Conservation (phyloP, 2,113 vertebrate species). For the Corydoras maculifer region DNA sequence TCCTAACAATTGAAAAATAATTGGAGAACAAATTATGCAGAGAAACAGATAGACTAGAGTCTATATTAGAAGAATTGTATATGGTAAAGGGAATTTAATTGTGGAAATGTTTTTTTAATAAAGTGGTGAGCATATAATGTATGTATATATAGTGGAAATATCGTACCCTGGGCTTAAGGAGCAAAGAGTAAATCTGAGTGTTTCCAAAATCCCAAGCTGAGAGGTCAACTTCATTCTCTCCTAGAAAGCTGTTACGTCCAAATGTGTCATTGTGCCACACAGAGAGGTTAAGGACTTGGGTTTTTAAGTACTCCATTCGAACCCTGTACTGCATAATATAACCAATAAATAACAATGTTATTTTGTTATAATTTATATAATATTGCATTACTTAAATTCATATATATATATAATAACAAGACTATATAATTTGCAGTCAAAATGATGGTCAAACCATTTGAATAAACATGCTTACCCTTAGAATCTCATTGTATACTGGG, state of each 20-base stretch:
- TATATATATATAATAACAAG: too few species aligned
- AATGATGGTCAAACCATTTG: not conserved
- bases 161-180: conserved; percentile 78
- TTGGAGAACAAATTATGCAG: too few species aligned
- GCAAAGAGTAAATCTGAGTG: conserved; percentile 78
- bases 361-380: not conserved
- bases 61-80: too few species aligned
- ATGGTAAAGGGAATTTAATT: too few species aligned
- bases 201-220: conserved; percentile 84
- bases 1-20: too few species aligned
- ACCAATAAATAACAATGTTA: not conserved
- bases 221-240: conserved; percentile 87
- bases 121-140: not conserved
- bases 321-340: conserved; percentile 79
- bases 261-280: conserved; percentile 95
- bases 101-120: too few species aligned
- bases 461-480: conserved; percentile 69
- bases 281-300: conserved; percentile 83
- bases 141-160: not conserved
- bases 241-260: conserved; percentile 91
- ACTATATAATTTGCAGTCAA: not conserved
- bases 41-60: too few species aligned
- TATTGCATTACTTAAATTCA: not conserved
- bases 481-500: conserved; percentile 90
- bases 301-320: conserved; percentile 71